Base-by-base conservation (phyloP, 2,888 invertebrate species). In the Pyrochroa serraticornis region DNA sequence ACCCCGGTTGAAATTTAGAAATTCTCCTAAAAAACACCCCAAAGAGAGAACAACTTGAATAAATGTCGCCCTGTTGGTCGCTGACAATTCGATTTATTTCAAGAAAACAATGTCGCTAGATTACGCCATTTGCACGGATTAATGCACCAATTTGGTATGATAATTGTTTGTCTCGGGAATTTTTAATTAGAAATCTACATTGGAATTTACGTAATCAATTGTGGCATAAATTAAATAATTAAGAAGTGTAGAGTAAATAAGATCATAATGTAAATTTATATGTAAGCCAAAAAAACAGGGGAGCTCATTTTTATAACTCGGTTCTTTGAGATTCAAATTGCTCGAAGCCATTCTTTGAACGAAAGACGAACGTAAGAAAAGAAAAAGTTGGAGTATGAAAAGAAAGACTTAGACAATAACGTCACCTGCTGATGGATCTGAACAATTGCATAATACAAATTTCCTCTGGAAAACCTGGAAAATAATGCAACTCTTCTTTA, bases 241-340 rank as follows among this genome's bases (percentile, higher is more conserved):
- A 45, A 48, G 13, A 48, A 53, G 42, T 43, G 45, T 36, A 31
- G 44, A 35, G 36, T 42, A 48, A 58, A 45, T 53, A 58, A 58
- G 22, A 46, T 43, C 42, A 38, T 41, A 41, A 46, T 51, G 54
- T 30, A 56, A 60, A 60, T 60, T 50, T 60, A 45, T 49, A 56
- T 56, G 54, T 60, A 42, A 31, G 37, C 38, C 31, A 33, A 9
- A 35, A 45, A 46, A 49, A 48, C 36, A 52, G 41, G 47, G n/a
- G 37, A 59, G 54, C 54, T 59, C 60, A 60, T 60, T 60, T 56
- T 60, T 60, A 60, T 60, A 55, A 56, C 32, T 41, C 46, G 46
- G 43, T 56, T 55, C 55, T 60, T 60, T 60, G 56, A 60, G 56
- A 60, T 60, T 60, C 60, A 60, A 60, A 60, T 60, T 60, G 60